Evolutionary conservation across 2,888 invertebrate species (phyloP).

Genomic region (Catocala nupta): DNA sequence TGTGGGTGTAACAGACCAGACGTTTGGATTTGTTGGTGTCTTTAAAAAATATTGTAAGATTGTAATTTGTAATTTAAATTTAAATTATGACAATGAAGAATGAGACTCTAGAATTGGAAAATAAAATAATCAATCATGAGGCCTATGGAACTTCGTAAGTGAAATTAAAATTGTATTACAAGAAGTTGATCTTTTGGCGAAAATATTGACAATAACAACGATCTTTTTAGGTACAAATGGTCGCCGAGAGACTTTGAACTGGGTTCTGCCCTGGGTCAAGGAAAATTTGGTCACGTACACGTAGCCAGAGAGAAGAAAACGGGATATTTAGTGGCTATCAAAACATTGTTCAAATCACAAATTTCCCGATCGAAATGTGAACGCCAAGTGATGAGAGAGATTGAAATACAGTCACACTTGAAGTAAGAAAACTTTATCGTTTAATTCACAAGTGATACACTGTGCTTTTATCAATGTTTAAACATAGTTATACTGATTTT

Average conservation of each 20-base stretch:
- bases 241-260: constrained; percentile 94
- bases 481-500: too few species aligned
- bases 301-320: constrained; percentile 94
- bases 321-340: constrained; percentile 92
- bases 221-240: constrained; percentile 89
- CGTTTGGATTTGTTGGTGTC: background rate
- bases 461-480: too few species aligned
- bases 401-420: constrained; percentile 96
- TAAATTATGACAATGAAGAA: constrained; percentile 57
- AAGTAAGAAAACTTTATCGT: constrained; percentile 76
- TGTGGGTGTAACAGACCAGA: too few species aligned
- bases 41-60: background rate
- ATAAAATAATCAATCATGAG: constrained; percentile 87
- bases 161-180: background rate
- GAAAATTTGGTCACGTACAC: constrained; percentile 97
- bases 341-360: constrained; percentile 94
- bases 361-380: constrained; percentile 92
- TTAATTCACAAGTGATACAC: too few species aligned
- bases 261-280: constrained; percentile 94
- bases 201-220: background rate
- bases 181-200: background rate
- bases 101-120: constrained; percentile 73
- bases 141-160: constrained; percentile 88
- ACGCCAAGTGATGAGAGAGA: constrained; percentile 95
- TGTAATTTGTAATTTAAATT: background rate